Conservation (phyloP, 1,140 invertebrate genomes). For the Camponotus pennsylvanicus region DNA sequence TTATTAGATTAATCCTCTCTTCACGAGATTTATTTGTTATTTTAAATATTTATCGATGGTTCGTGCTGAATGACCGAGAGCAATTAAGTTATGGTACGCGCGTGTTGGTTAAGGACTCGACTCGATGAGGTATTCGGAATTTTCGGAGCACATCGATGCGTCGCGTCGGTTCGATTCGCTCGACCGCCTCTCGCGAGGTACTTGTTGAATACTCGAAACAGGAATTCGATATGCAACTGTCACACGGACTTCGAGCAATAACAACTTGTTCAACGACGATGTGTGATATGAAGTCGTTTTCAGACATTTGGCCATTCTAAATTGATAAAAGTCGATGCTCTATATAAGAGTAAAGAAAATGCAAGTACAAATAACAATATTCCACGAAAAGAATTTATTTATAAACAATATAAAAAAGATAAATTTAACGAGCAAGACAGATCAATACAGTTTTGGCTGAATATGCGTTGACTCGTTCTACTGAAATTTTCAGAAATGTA, state of each 20-base stretch:
- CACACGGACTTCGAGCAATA: neutral
- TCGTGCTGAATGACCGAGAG: neutral
- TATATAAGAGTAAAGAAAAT: no score
- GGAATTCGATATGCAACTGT: slow-evolving; percentile 49
- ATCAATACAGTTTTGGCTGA: slow-evolving; percentile 1
- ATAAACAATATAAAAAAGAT: neutral
- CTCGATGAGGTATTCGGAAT: slow-evolving; percentile 18
- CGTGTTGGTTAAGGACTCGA: slow-evolving; percentile 24
- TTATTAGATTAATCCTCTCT: neutral
- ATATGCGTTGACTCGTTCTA: neutral
- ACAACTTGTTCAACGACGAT: slow-evolving; percentile 20
- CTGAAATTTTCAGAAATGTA: slow-evolving; percentile 17
- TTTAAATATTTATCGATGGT: neutral
- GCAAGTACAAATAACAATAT: neutral
- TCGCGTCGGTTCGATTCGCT: slow-evolving; percentile 4
- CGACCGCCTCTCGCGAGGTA: neutral
- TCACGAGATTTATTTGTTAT: neutral
- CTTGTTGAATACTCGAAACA: slow-evolving; percentile 59
- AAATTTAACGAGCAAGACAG: neutral
- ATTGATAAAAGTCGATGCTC: neutral
- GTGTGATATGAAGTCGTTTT: neutral
- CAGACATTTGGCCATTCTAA: neutral
- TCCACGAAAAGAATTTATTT: neutral
- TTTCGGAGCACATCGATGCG: slow-evolving; percentile 30
- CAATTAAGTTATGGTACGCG: slow-evolving; percentile 41